Evolutionary conservation across 2,113 vertebrate species (phyloP).

Genomic region (Gobiocypris rarus): DNA sequence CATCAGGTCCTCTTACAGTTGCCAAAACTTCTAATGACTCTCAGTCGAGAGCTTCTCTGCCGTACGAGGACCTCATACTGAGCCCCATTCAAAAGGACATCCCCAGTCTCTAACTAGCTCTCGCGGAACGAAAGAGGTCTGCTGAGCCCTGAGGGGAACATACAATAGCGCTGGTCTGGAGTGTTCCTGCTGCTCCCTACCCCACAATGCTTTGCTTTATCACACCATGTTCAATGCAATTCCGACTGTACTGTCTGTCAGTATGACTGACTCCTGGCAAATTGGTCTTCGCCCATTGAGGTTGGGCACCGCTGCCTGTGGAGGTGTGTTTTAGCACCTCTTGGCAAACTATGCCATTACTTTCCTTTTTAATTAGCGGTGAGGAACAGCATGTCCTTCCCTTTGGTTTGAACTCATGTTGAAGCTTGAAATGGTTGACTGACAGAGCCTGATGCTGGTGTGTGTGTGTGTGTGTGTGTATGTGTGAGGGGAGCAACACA

Average conservation of each 20-base stretch:
- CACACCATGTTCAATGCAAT: slow-evolving; percentile 10
- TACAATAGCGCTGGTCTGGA: not conserved
- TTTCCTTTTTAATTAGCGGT: slow-evolving; percentile 57
- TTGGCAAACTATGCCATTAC: slow-evolving; percentile 61
- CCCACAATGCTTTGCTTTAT: slow-evolving; percentile 30
- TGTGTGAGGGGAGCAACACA: slow-evolving; percentile 45
- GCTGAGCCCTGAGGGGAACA: slow-evolving; percentile 21
- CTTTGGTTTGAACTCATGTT: slow-evolving; percentile 11
- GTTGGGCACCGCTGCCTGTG: not conserved
- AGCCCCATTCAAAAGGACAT: not conserved
- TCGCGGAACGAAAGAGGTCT: not conserved
- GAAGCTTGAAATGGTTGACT: slow-evolving; percentile 22
- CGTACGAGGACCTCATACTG: not conserved
- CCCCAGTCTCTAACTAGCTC: slow-evolving; percentile 8
- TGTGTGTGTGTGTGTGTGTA: slow-evolving; percentile 1
- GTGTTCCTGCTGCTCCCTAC: slow-evolving; percentile 16
- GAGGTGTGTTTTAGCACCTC: slow-evolving; percentile 53
- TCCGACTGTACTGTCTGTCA: slow-evolving; percentile 30
- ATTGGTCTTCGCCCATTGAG: slow-evolving; percentile 51
- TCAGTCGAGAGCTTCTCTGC: not conserved
- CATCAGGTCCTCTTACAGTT: not conserved
- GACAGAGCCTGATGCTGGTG: not conserved
- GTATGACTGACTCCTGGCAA: slow-evolving; percentile 65
- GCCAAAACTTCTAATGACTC: slow-evolving; percentile 22
- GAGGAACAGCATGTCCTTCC: slow-evolving; percentile 28